phyloP scores from a whole-genome alignment of 2,888 invertebrate species.

The Charanyca ferruginea region DNA sequence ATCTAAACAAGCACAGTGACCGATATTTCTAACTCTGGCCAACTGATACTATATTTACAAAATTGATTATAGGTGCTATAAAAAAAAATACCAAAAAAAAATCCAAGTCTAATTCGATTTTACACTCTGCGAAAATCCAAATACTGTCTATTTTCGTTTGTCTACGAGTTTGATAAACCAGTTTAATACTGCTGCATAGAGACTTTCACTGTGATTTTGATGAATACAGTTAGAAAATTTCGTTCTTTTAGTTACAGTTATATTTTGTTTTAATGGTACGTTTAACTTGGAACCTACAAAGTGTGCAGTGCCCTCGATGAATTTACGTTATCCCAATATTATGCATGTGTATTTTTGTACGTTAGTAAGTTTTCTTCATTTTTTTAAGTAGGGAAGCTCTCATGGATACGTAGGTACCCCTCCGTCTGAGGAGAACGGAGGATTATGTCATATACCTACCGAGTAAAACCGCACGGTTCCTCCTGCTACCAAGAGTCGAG shows the following conservation, averaged over 20 bases:
- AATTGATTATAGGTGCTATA: not conserved
- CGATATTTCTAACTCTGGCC: not conserved
- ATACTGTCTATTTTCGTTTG: constrained; percentile 30
- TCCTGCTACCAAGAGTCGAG: no score
- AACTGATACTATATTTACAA: constrained; percentile 1
- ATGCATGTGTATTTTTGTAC: no score
- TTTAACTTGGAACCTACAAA: not conserved
- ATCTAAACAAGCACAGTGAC: not conserved
- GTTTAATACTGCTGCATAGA: constrained; percentile 35
- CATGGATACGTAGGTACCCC: no score
- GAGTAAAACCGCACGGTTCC: no score
- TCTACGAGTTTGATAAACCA: constrained; percentile 40
- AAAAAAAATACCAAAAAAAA: not conserved
- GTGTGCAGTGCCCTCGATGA: no score
- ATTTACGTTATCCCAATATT: no score
- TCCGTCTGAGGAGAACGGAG: no score
- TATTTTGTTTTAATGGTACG: not conserved
- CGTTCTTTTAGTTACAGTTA: constrained; percentile 2
- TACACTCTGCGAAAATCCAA: not conserved
- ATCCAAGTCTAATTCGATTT: constrained; percentile 7
- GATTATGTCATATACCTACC: no score
- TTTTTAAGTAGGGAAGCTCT: no score
- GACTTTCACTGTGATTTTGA: constrained; percentile 53
- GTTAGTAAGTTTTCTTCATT: no score
- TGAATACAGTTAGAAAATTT: constrained; percentile 49